Base-by-base conservation (phyloP, 2,113 vertebrate species). In the Neomonachus schauinslandi region DNA sequence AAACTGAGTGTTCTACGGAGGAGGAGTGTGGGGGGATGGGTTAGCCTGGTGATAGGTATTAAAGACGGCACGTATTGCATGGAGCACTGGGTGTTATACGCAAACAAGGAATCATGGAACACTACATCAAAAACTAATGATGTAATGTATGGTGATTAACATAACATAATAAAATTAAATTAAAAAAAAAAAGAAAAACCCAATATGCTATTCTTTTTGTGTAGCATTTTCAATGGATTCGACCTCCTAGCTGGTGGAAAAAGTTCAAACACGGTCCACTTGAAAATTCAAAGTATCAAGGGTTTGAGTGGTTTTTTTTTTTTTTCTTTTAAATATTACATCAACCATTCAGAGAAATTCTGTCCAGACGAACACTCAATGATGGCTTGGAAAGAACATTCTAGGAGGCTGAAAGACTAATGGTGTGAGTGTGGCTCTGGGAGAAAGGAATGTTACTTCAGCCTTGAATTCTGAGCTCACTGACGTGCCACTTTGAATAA, bases 381-480 rank as follows among this genome's bases (percentile, higher is more conserved):
- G 72, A 96, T 33, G 76, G 81, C 81, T 92, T 96, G 92, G 94
- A 93, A 97, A 74, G 92, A 94, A 95, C 92, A 97, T 89, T 95
- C 98, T 83, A 95, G 72, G 93, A 77, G 24, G 36, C n/a, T 80
- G 55, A 90, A n/a, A 80, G 72, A 26, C 24, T 2, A 63, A 22
- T 1, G 31, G 36, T 21, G 2, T 13, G 55, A 39, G 63, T 7
- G 7, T 7, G 59, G 77, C 51, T 80, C 65, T 93, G 94, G 95
- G 89, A 98, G 67, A 95, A 97, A 96, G 92, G 96, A 87, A 94
- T 33, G 96, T 83, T 91, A 96, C 96, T 97, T 97, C 91, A 97
- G 98, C 97, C 95, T 96, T 94, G 95, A 97, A 97, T 87, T 96
- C 97, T 94, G 97, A 92, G 72, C 95, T 96, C 94, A 83, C 94